These are phyloP conservation scores for Gymnocephalus cernua DNA, from an alignment of 2,113 vertebrate genomes.

Conservation along the genomic window DNA sequence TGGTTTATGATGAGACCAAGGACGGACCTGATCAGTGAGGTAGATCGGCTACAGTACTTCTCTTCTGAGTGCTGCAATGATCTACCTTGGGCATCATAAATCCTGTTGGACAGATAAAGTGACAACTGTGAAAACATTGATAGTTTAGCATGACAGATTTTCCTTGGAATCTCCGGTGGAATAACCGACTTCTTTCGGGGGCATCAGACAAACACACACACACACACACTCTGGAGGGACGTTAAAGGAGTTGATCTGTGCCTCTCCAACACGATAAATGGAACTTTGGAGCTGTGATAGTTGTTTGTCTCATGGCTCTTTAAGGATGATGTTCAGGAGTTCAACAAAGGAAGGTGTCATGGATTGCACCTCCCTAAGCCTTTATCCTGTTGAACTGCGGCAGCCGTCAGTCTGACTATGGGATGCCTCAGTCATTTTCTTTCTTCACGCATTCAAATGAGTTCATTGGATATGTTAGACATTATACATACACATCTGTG, in stretches of 20 bases:
- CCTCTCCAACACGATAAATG: conserved; percentile 66
- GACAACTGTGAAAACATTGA: conserved; percentile 80
- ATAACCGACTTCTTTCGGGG: conserved; percentile 51
- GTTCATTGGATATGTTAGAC: conserved; percentile 72
- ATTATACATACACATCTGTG: conserved; percentile 66
- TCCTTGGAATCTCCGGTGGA: conserved; percentile 61
- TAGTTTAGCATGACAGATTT: conserved; percentile 69
- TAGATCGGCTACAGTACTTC: conserved; percentile 81
- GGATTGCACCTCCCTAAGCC: conserved; percentile 74
- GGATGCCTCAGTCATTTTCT: conserved; percentile 71
- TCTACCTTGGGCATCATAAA: conserved; percentile 83
- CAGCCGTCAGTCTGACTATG: conserved; percentile 60
- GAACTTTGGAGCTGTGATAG: conserved; percentile 64
- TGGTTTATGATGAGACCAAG: conserved; percentile 93
- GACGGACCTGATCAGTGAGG: conserved; percentile 94
- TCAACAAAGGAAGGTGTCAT: conserved; percentile 64
- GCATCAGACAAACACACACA: conserved; percentile 50
- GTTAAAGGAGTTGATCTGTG: conserved; percentile 57
- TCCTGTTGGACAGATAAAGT: conserved; percentile 66
- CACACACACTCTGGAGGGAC: conserved; percentile 47
- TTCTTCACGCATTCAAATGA: conserved; percentile 70
- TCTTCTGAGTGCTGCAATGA: conserved; percentile 88
- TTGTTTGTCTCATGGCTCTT: conserved; percentile 56
- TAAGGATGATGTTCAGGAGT: conserved; percentile 52
- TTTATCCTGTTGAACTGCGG: conserved; percentile 68